Conservation (phyloP, 2,113 vertebrate species). For the Mungos mungo region DNA sequence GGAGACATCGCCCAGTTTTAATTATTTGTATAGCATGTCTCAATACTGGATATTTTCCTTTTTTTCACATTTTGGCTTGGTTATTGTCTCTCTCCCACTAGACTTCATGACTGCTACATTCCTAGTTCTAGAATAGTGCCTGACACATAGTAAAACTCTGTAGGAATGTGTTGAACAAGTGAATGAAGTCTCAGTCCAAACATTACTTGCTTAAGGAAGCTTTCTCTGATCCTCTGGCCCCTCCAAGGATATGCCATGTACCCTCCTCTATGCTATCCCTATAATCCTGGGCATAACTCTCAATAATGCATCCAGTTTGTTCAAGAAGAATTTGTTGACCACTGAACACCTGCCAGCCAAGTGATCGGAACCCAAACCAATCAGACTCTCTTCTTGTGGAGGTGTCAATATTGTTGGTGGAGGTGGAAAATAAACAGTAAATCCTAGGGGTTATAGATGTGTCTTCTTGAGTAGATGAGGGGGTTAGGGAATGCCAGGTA, state of each 20-base stretch:
- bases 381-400: background rate
- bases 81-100: background rate
- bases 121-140: background rate
- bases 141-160: background rate
- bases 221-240: background rate
- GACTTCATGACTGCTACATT: background rate
- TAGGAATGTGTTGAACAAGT: background rate
- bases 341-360: background rate
- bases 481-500: background rate
- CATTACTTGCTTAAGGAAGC: background rate
- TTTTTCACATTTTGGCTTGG: background rate
- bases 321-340: background rate
- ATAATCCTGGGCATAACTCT: background rate
- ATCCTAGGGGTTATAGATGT: background rate
- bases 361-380: background rate
- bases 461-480: background rate
- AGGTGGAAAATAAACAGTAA: background rate
- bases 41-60: background rate
- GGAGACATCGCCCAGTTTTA: background rate
- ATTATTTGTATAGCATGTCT: background rate
- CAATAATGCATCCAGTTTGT: background rate
- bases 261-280: background rate
- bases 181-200: background rate
- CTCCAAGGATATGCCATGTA: background rate
- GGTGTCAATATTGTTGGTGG: background rate